Base-by-base conservation (phyloP, 64 coral and sea anemone species). In the Platygyra sinensis region DNA sequence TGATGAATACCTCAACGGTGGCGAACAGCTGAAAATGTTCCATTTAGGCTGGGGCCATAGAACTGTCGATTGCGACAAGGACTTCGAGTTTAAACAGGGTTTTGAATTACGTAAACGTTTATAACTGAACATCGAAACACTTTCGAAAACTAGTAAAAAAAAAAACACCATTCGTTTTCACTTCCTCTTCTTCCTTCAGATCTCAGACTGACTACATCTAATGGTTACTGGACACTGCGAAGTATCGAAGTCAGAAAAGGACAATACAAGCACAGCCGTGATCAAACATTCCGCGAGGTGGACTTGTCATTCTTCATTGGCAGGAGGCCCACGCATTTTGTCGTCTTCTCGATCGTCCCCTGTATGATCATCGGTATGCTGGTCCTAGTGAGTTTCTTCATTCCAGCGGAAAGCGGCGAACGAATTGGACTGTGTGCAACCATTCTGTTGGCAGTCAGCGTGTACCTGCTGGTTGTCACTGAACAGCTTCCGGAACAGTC, bases 401-500 rank as follows among this genome's bases (percentile, higher is more conserved):
- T 95, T 20, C 93, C 93, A 42, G 82, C 89, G 2, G 93, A 95
- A 50, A 95, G 38, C 61, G 93, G 93, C 2, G 93, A 95, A 69
- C 59, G 93, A 38, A 79, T 95, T 11, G 93, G 93, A n/a, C 49
- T 92, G 5, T 89, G 94, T 72, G 87, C 90, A 8, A 87, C 90
- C 8, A 83, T 96, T 89, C 72, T 96, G 18, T 78, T 96, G 39
- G 90, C 94, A 25, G 78, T 96, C 3, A 96, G 89, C 11, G 94
- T 95, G 11, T 95, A 92, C 55, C 86, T 92, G 14, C 31, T 92
- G 1, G 86, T 96, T 10, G 72, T 92, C 4, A 78, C 94, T 15
- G 89, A 92, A 0, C 78, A 89, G 54, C 73, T 96, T 28, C 94
- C 94, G 2, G 88, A 95, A 24, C 90, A 91, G 52, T 95, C 93